Conservation (phyloP, 2,797 vertebrate species). For the Ctenochaetus hawaiiensis region DNA sequence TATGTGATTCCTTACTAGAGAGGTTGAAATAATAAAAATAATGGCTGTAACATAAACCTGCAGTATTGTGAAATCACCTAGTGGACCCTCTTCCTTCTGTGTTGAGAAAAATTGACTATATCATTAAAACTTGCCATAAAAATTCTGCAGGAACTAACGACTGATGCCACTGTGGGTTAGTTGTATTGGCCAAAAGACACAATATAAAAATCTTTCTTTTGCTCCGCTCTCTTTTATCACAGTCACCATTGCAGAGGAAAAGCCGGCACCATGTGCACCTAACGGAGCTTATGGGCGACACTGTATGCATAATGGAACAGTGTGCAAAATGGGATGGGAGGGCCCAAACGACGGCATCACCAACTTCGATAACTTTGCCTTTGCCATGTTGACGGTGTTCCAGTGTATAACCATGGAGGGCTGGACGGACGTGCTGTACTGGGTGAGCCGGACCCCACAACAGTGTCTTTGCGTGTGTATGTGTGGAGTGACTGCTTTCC, state of each 20-base stretch:
- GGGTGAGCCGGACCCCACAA: constrained; percentile 88
- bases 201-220: background rate
- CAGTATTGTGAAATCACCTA: background rate
- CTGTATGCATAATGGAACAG: constrained; percentile 88
- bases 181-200: background rate
- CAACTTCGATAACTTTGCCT: constrained; percentile 99
- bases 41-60: background rate
- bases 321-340: constrained; percentile 91
- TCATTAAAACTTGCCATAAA: too few species aligned
- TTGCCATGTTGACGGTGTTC: constrained; percentile 98
- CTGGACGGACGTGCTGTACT: constrained; percentile 97
- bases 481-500: background rate
- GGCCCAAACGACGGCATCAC: constrained; percentile 98
- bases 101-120: background rate
- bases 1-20: background rate
- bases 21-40: background rate
- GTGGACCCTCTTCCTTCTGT: background rate
- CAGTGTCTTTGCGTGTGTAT: constrained; percentile 25
- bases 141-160: background rate
- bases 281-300: constrained; percentile 91
- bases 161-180: background rate
- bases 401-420: constrained; percentile 99
- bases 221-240: background rate
- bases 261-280: constrained; percentile 93
- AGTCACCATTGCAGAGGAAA: constrained; percentile 90